Evolutionary conservation across 2,113 vertebrate species (phyloP), one percentile per base, ranked within the genome.

Genomic region (Cyprinus carpio): DNA sequence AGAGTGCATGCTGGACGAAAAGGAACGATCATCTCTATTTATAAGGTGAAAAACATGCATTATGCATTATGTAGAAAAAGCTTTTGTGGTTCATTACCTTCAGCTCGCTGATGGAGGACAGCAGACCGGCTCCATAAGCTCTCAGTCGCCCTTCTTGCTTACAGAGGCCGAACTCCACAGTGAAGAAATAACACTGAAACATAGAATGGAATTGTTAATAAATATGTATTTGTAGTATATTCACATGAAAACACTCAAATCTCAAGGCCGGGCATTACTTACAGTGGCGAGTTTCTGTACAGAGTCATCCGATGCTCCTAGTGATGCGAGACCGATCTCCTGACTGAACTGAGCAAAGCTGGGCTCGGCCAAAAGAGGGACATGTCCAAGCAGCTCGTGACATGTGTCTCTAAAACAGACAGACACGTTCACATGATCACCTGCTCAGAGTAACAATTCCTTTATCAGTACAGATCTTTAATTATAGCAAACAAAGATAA

Each of bases 321-420:
- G 93, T 4, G 98, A 99, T 0, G 98, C 97, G 72, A 99, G 93
- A 62, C 98, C 98, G 86, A 99, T 98, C 90, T 99, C 98, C 92
- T 99, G 98, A 64, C 97, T 98, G 94, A 99, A 99, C 88, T 99
- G 97, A 75, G 98, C 97, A 87, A 99, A 99, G 88, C 97, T 99
- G 0, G 96, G 97, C 83, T 99, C 98, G 0, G 98, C 98, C 86
- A 99, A 95, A 25, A 99, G 95, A 83, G 98, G 98, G 0, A 99
- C 97, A 0, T 99, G 98, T 87, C 98, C 98, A 92, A 99, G 88
- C 64, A 99, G 95, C 89, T 99, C 98, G 31, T 99, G 98, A 86
- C 98, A 99, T 0, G 98, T 99, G 89, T 99, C 98, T 56, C 98
- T 99, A 92, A 84, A 86, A 82, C 15, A 81, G 29, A 84, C 23